These are phyloP conservation scores for Hyalella azteca DNA, from an alignment of 2,888 invertebrate genomes.

Conservation along the genomic window DNA sequence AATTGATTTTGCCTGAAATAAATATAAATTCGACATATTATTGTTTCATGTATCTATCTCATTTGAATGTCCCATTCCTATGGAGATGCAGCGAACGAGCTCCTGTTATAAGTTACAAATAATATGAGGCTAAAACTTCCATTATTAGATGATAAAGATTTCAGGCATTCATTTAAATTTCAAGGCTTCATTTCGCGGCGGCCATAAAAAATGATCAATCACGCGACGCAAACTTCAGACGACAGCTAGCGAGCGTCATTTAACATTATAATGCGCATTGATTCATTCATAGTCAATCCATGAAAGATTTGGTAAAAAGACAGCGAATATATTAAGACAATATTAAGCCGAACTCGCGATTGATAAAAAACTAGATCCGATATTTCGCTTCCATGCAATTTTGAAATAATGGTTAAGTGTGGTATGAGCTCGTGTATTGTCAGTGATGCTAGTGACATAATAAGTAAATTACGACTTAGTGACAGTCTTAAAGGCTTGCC, in stretches of 20 bases:
- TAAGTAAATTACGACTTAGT: too few species aligned
- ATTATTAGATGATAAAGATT: constrained; percentile 14
- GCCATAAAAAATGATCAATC: constrained; percentile 23
- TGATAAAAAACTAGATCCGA: constrained; percentile 18
- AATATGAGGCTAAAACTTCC: neutral
- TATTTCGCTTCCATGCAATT: neutral
- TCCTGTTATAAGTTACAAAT: neutral
- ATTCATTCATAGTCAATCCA: constrained; percentile 14
- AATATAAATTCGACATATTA: too few species aligned
- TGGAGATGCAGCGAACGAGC: too few species aligned
- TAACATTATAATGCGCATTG: constrained; percentile 30
- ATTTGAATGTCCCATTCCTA: too few species aligned
- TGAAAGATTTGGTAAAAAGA: constrained; percentile 24
- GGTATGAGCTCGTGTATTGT: too few species aligned
- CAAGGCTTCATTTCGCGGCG: constrained; percentile 2
- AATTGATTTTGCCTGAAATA: neutral
- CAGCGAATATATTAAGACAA: constrained; percentile 11
- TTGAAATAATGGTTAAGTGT: neutral
- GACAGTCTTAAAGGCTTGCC: too few species aligned
- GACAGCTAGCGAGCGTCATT: neutral
- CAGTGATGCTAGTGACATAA: too few species aligned
- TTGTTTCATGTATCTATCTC: too few species aligned
- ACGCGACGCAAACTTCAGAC: neutral
- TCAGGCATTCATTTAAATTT: constrained; percentile 5
- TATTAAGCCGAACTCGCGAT: neutral